phyloP scores from a whole-genome alignment of 1,140 invertebrate species.

The Zaprionus africanus region DNA sequence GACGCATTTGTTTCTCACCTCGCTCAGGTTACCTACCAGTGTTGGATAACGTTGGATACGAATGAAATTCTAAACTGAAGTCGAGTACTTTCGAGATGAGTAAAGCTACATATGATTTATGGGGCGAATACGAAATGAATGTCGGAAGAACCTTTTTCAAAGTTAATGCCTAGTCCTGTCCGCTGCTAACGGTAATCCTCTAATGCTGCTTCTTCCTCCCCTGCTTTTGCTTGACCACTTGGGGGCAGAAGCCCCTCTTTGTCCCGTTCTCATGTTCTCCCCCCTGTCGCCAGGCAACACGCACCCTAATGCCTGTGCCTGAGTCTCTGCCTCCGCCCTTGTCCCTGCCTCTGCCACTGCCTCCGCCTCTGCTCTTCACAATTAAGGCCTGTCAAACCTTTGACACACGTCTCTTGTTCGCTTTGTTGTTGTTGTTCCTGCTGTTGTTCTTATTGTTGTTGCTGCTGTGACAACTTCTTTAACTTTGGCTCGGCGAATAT shows the following conservation, averaged over 20 bases:
- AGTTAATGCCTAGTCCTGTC: too few species aligned
- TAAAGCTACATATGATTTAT: background rate
- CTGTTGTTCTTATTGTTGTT: slow-evolving; percentile 10
- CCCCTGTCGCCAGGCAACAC: background rate
- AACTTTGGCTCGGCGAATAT: slow-evolving; percentile 37
- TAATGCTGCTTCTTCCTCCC: too few species aligned
- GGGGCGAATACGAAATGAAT: background rate
- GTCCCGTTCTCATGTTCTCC: background rate
- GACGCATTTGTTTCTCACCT: slow-evolving; percentile 28
- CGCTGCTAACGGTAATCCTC: too few species aligned
- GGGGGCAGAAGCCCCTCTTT: too few species aligned
- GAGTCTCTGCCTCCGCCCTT: background rate
- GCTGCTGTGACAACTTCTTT: slow-evolving; percentile 60
- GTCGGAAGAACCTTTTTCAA: too few species aligned
- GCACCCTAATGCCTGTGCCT: background rate
- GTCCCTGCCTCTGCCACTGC: background rate
- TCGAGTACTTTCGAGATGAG: background rate
- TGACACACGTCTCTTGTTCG: slow-evolving; percentile 69
- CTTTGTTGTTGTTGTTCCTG: slow-evolving; percentile 4
- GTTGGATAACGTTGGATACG: background rate
- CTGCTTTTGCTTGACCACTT: background rate
- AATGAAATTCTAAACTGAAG: background rate
- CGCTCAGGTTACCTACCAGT: background rate
- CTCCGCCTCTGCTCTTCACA: slow-evolving; percentile 30
- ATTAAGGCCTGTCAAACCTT: slow-evolving; percentile 83